A percentile compares a stretch with the other conserved stretches of the same genome.
These are phyloP conservation scores for Gasteruption jaculator DNA, from an alignment of 2,888 invertebrate genomes.

Conservation along the genomic window DNA sequence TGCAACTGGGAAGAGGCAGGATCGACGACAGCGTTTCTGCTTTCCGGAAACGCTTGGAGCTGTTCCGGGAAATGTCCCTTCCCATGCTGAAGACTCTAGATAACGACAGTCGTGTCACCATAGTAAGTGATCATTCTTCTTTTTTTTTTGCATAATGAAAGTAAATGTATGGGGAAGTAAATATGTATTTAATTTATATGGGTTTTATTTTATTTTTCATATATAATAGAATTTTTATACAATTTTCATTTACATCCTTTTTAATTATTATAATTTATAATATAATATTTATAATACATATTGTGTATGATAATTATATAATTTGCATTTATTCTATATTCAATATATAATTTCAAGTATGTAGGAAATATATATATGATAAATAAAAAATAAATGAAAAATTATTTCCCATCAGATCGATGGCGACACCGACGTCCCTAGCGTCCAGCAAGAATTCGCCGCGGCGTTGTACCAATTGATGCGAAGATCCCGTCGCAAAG, in stretches of 20 bases:
- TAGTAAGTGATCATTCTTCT: conserved; percentile 62
- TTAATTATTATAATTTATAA: too few species aligned
- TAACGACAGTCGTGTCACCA: conserved; percentile 74
- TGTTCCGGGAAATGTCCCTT: conserved; percentile 81
- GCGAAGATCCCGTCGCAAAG: conserved; percentile 48
- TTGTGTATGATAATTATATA: too few species aligned
- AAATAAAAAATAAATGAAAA: background rate
- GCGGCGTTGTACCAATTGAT: conserved; percentile 67
- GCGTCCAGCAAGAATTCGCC: conserved; percentile 75
- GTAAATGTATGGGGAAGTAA: background rate
- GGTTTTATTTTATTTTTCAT: background rate
- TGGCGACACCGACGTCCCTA: conserved; percentile 76
- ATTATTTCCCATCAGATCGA: conserved; percentile 62
- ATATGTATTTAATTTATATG: background rate
- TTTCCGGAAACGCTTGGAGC: conserved; percentile 75
- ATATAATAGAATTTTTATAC: too few species aligned
- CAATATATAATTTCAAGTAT: too few species aligned
- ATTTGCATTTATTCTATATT: too few species aligned
- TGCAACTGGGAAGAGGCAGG: conserved; percentile 78
- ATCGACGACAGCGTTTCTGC: conserved; percentile 85
- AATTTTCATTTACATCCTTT: too few species aligned
- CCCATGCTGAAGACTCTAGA: conserved; percentile 87
- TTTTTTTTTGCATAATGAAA: conserved; percentile 3
- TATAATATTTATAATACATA: too few species aligned
- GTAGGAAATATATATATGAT: too few species aligned